A percentile compares a stretch with the other conserved stretches of the same genome.
These are phyloP conservation scores for Tholera decimalis DNA, from an alignment of 2,888 invertebrate species.

Conservation along the genomic window DNA sequence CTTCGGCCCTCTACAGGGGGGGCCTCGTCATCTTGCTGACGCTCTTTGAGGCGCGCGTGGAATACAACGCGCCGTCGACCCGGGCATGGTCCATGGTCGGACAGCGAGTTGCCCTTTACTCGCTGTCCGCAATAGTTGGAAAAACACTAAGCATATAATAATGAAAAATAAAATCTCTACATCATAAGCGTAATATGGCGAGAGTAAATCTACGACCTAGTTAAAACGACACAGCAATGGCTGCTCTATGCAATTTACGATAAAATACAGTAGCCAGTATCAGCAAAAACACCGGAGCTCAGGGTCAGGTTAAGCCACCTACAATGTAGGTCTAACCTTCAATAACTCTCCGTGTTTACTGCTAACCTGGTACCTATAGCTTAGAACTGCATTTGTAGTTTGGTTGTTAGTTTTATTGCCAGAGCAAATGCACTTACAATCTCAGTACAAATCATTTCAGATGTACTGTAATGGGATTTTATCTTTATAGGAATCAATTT, in stretches of 20 bases:
- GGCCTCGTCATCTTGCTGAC: too few species aligned
- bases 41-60: too few species aligned
- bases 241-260: constrained; percentile 5
- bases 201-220: neutral
- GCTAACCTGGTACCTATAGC: constrained; percentile 19
- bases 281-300: constrained; percentile 9
- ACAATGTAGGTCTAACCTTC: constrained; percentile 43
- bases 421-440: neutral
- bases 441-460: neutral
- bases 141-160: too few species aligned
- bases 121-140: too few species aligned
- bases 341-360: constrained; percentile 21
- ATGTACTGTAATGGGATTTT: neutral
- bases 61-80: too few species aligned
- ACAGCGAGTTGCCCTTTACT: too few species aligned
- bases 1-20: too few species aligned
- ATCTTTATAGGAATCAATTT: constrained; percentile 3
- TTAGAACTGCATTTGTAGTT: constrained; percentile 2
- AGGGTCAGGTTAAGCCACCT: constrained; percentile 13
- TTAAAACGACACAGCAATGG: constrained; percentile 5
- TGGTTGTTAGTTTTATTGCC: neutral
- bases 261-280: constrained; percentile 23
- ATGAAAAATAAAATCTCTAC: too few species aligned
- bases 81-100: too few species aligned
- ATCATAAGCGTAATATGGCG: neutral